Evolutionary conservation across 1,140 invertebrate genomes (phyloP).

Genomic region (Glomeris maerens): DNA sequence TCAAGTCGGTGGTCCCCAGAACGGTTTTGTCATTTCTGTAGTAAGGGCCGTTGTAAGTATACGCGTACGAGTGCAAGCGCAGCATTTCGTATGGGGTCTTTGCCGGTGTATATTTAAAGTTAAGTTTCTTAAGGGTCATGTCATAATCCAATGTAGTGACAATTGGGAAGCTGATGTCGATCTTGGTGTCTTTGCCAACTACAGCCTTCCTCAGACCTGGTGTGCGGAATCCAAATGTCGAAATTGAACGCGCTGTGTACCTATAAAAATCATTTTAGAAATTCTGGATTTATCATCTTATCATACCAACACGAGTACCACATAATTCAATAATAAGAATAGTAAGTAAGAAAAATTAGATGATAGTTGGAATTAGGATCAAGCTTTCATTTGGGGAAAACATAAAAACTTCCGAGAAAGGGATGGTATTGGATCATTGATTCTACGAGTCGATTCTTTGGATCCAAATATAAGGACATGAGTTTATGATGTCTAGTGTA

Average conservation of each 20-base stretch:
- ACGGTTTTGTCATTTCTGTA: background rate
- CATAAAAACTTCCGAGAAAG: too few species aligned
- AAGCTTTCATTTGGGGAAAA: too few species aligned
- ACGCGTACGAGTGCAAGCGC: background rate
- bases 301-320: too few species aligned
- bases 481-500: too few species aligned
- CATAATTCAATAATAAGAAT: background rate
- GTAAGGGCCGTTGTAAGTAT: background rate
- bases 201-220: background rate
- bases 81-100: conserved; percentile 3
- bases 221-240: background rate
- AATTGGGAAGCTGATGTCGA: background rate
- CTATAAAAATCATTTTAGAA: background rate
- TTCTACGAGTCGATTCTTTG: too few species aligned
- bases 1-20: too few species aligned
- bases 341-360: too few species aligned
- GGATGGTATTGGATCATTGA: too few species aligned
- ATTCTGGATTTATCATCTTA: too few species aligned
- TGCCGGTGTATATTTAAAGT: conserved; percentile 3
- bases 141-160: background rate
- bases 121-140: background rate
- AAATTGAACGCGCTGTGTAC: background rate
- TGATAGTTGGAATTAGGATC: too few species aligned
- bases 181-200: background rate
- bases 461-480: too few species aligned